Evolutionary conservation across 30 jellyfish, hydroid and myxozoan genomes (phyloP), one percentile per base, ranked within the genome.

Genomic region (Aurelia sp.): DNA sequence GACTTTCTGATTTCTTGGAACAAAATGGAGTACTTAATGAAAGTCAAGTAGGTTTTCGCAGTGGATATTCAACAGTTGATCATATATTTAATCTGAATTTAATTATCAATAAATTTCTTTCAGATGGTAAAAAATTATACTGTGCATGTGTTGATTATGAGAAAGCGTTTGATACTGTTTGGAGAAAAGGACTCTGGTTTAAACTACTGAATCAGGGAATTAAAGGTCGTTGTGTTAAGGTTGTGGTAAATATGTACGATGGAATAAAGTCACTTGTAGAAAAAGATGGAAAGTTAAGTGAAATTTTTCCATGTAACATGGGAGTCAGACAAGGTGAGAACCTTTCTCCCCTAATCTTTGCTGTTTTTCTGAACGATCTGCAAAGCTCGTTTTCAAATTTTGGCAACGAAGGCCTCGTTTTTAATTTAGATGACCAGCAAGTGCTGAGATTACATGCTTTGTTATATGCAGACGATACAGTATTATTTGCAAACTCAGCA

Each of bases 321-420:
- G 77, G 85, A 3, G 85, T 74, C 47, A 9, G 85, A 57, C 85
- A 74, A 50, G 85, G 85, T 5, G 85, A 50, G 48, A 73, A 73
- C 74, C 74, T 73, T 8, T 73, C 76, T 33, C 71, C 85, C 8
- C 33, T 73, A n/a, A 1, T 73, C 9, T 73, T 73, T 47, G 2
- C 85, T 10, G 20, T 53, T 7, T 73, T 73, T 47, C 18, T 73
- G 20, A 73, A 73, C 22, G 85, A 53, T 53, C 10, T 73, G 85
- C 74, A 73, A 17, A 47, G n/a, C 50, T 47, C 48, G 11, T 73
- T 73, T 31, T 22, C 76, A 73, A 19, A 48, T 19, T 18, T 17
- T 15, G 85, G 40, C 21, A 31, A 38, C 11, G 71, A 73, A 17
- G 73, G 71, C 51, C 11, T 73, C 13, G 85, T 19, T 19, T 73